phyloP scores from a whole-genome alignment of 30 jellyfish, hydroid and myxozoan genomes.

The Morbakka virulenta region DNA sequence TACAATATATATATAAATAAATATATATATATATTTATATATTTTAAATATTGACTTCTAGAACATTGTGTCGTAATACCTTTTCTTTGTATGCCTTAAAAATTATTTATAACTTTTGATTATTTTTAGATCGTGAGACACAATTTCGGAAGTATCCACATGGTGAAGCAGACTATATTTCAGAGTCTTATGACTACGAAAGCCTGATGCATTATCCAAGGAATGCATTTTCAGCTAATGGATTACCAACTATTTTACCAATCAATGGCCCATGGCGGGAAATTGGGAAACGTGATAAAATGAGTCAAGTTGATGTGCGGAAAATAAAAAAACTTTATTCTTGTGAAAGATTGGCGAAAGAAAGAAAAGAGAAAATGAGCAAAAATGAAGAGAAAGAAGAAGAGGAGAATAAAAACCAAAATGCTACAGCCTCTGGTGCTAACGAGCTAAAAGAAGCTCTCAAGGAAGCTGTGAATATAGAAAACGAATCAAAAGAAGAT shows the following conservation, averaged over 20 bases:
- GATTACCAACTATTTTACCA: slow-evolving; percentile 15
- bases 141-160: slow-evolving; percentile 43
- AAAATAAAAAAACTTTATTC: slow-evolving; percentile 42
- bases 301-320: slow-evolving; percentile 43
- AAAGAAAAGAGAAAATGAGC: no score
- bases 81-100: no score
- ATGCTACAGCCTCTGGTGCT: no score
- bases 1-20: no score
- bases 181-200: slow-evolving; percentile 55
- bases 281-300: slow-evolving; percentile 36
- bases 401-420: no score
- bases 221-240: slow-evolving; percentile 17
- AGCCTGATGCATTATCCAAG: slow-evolving; percentile 59
- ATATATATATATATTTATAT: no score
- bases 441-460: background rate
- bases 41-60: no score
- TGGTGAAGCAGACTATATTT: slow-evolving; percentile 39
- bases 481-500: background rate
- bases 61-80: no score
- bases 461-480: background rate
- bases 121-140: slow-evolving; percentile 3
- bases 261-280: slow-evolving; percentile 35
- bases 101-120: no score
- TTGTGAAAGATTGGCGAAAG: no score
- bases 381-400: no score